phyloP scores from a whole-genome alignment of 1,140 invertebrate species.

The Dendroctonus ponderosae region DNA sequence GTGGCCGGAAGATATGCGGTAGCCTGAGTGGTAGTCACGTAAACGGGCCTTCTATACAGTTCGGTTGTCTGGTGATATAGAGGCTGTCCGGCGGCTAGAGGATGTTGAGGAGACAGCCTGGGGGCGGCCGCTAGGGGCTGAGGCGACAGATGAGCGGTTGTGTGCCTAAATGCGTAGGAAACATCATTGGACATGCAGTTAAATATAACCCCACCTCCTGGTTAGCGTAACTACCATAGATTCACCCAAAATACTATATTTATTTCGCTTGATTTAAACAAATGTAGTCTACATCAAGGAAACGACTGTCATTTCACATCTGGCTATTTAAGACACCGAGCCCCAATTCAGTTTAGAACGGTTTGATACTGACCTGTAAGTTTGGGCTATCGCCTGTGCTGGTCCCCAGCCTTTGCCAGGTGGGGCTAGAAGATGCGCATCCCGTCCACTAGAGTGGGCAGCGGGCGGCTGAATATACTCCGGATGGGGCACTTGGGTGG shows the following conservation, averaged over 20 bases:
- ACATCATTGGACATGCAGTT: constrained; percentile 21
- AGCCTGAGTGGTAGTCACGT: constrained; percentile 61
- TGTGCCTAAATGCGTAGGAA: constrained; percentile 50
- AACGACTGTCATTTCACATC: too few relatives aligned
- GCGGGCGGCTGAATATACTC: constrained; percentile 65
- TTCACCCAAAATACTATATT: too few relatives aligned
- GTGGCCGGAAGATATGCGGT: constrained; percentile 55
- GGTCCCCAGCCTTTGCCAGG: constrained; percentile 53
- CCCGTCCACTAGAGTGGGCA: constrained; percentile 56
- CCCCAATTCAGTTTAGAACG: too few relatives aligned
- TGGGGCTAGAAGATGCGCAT: constrained; percentile 52
- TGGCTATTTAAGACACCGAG: too few relatives aligned
- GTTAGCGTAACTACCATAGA: too few relatives aligned
- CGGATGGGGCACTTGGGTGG: constrained; percentile 39
- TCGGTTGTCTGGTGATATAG: constrained; percentile 57
- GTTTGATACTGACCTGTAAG: constrained; percentile 59
- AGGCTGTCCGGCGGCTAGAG: constrained; percentile 55
- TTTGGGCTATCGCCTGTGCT: constrained; percentile 59
- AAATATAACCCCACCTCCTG: constrained; percentile 4
- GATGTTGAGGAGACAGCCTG: constrained; percentile 53
- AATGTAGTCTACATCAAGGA: too few relatives aligned
- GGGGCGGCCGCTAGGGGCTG: constrained; percentile 52
- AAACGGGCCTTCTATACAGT: constrained; percentile 62
- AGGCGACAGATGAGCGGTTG: constrained; percentile 54
- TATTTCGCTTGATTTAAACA: too few relatives aligned